Percentiles rank a stretch among this genome's conserved stretches.
Evolutionary conservation across 2,888 invertebrate species (phyloP).

Genomic region (Megaustenia siamemsis): DNA sequence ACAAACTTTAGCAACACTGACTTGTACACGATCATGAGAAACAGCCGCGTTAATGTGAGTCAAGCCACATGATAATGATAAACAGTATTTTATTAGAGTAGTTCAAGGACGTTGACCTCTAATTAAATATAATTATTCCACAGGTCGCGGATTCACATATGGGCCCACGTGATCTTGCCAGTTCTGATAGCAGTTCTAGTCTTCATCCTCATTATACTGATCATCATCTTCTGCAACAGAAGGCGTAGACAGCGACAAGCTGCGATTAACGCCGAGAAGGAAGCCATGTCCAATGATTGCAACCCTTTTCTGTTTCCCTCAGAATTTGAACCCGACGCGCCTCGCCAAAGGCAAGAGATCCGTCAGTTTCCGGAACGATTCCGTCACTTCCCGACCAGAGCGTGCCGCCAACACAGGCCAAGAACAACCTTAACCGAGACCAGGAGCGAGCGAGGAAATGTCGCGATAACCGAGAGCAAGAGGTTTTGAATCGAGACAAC

Average conservation of each 20-base stretch:
- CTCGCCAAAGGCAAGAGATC: background rate
- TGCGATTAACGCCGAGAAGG: constrained; percentile 64
- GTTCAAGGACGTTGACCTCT: too few species aligned
- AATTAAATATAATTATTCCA: too few species aligned
- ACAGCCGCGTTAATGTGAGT: too few species aligned
- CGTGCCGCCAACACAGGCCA: background rate
- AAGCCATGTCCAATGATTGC: constrained; percentile 67
- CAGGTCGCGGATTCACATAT: constrained; percentile 57
- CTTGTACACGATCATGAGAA: too few species aligned
- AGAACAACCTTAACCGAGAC: constrained; percentile 30
- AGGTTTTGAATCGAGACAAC: background rate
- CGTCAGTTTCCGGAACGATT: constrained; percentile 8
- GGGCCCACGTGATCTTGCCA: constrained; percentile 62
- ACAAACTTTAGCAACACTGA: too few species aligned
- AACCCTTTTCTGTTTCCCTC: constrained; percentile 70
- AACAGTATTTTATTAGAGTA: too few species aligned
- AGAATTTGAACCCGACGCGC: constrained; percentile 58
- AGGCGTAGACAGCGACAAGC: constrained; percentile 47
- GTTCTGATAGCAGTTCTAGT: constrained; percentile 60
- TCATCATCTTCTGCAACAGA: constrained; percentile 60
- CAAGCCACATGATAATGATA: too few species aligned
- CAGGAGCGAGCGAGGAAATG: constrained; percentile 20
- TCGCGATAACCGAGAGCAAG: constrained; percentile 30
- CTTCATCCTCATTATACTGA: constrained; percentile 60
- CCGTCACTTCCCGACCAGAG: background rate